Percentiles rank a stretch among this genome's conserved stretches.
Conservation (phyloP, 1,140 invertebrate species). For the Mesaphorura yosii region DNA sequence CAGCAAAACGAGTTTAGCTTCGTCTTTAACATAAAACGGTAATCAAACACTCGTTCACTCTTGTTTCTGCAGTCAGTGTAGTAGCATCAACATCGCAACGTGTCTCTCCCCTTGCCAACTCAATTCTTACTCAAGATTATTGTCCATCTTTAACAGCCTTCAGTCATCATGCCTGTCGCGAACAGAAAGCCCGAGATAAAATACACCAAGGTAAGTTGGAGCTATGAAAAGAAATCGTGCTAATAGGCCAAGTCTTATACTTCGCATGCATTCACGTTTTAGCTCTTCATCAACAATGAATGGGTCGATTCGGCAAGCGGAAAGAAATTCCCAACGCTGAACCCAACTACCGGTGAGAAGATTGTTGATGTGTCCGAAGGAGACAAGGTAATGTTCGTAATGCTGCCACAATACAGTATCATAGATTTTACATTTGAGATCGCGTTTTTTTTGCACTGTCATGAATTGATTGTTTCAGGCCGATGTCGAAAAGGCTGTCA, state of each 20-base stretch:
- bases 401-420: background rate
- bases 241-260: background rate
- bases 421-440: background rate
- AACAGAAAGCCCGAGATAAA: background rate
- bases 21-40: no score
- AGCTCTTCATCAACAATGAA: constrained; percentile 89
- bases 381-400: constrained; percentile 35
- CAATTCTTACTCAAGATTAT: no score
- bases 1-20: no score
- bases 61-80: no score
- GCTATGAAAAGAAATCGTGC: background rate
- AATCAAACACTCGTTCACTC: no score
- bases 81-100: no score
- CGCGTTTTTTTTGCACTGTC: background rate
- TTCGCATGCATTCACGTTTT: background rate
- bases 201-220: background rate
- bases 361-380: constrained; percentile 71
- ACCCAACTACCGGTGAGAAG: constrained; percentile 64
- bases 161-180: no score
- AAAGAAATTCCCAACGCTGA: constrained; percentile 50
- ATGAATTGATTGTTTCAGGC: constrained; percentile 38
- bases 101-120: no score
- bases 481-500: constrained; percentile 59
- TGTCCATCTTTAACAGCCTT: no score
- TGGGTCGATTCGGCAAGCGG: constrained; percentile 63